phyloP scores from a whole-genome alignment of 2,797 vertebrate species.

The Xiphorhynchus erythropygius region DNA sequence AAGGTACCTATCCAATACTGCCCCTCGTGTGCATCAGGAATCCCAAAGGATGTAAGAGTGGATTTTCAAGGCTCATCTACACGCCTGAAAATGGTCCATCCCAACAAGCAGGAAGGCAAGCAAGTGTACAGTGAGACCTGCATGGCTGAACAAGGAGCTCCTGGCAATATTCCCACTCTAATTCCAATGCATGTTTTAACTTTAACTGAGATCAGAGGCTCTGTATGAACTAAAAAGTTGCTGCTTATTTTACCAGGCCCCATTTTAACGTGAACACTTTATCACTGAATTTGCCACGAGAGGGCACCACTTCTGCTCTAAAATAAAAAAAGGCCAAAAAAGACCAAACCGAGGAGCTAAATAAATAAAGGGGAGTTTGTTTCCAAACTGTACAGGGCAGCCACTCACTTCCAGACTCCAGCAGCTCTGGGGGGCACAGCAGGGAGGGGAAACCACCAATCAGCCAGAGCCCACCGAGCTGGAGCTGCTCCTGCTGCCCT shows the following conservation, averaged over 20 bases:
- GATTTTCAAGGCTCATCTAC: background rate
- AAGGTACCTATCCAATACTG: fast-evolving
- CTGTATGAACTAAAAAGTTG: background rate
- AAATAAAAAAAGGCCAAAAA: background rate
- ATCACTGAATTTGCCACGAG: background rate
- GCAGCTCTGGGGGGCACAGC: fast-evolving
- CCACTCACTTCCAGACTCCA: background rate
- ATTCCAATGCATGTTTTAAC: background rate
- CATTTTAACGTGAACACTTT: background rate
- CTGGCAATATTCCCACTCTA: background rate
- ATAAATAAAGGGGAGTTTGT: background rate
- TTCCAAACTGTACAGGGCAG: background rate
- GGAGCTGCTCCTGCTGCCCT: background rate
- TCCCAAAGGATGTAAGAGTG: background rate
- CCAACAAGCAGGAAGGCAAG: background rate
- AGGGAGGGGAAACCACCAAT: fast-evolving
- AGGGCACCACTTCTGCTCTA: background rate
- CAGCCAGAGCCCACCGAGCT: background rate
- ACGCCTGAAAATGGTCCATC: background rate
- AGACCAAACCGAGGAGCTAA: background rate
- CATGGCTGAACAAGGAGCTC: background rate
- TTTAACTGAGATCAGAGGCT: background rate
- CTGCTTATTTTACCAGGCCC: background rate
- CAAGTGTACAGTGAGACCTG: background rate
- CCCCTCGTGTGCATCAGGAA: background rate